Evolutionary conservation across 1,140 invertebrate species (phyloP), one percentile per base, ranked within the genome.

Genomic region (Drosophila equinoxialis): DNA sequence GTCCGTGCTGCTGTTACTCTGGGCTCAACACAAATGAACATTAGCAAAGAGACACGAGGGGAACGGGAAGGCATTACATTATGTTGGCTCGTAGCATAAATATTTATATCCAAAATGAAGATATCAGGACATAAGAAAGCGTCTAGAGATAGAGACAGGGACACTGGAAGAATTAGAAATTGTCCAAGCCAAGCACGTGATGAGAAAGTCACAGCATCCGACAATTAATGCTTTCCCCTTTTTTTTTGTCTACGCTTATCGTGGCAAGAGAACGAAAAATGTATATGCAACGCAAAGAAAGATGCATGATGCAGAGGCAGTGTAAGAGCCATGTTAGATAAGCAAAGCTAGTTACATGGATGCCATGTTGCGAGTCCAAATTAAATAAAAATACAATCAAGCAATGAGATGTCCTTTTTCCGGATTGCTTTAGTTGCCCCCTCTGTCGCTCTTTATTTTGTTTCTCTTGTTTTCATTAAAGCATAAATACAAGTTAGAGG

Each of bases 331-430:
- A 48, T 51, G 45, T 51, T 51, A 51, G 45, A 65, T 65, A 30
- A 57, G 58, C 58, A 13, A 33, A 6, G 42, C 60, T 10, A n/a
- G 42, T 73, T 65, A 70, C 70, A 54, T 30, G 71, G 45, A 30
- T 35, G 54, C 58, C 61, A 73, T 73, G 61, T 65, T 7, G 5
- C 33, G 45, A 33, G 45, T 71, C 45, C 48, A 79, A 82, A 81
- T 86, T 81, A 79, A 86, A 86, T 86, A 86, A 82, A 86, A 86
- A 79, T 74, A 87, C 77, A 82, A 79, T 82, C 81, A 82, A 77
- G 76, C 54, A 33, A 35, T 42, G 66, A 41, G 69, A 55, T 45
- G 26, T 42, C 42, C 59, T 68, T 85, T 71, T 85, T 57, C 70
- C 45, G 69, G 69, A 77, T 71, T 79, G 42, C 55, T 79, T 39